phyloP scores from a whole-genome alignment of 2,888 invertebrate genomes.

The Hydrotaea cyrtoneurina region DNA sequence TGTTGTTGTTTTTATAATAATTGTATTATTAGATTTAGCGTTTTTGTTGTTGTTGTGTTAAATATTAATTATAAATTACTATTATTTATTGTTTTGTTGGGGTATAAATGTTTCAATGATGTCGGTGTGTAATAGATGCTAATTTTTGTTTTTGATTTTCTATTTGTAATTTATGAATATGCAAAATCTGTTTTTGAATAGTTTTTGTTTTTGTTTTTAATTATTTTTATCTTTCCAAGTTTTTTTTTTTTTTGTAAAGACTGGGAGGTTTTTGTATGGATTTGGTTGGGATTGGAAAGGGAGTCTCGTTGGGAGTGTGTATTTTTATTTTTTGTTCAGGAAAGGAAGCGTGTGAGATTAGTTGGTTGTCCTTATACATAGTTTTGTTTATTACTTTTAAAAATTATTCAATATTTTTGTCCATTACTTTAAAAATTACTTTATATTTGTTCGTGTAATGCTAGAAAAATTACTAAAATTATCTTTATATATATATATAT shows the following conservation, averaged over 20 bases:
- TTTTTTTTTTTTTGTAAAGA: background rate
- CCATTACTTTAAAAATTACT: slow-evolving; percentile 11
- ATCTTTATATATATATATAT: background rate
- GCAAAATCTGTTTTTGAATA: slow-evolving; percentile 11
- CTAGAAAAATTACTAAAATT: slow-evolving; percentile 46
- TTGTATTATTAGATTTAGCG: slow-evolving; percentile 51
- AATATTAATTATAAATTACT: slow-evolving; percentile 20
- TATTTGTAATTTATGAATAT: slow-evolving; percentile 10
- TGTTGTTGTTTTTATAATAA: slow-evolving; percentile 35
- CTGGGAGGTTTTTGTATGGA: no score
- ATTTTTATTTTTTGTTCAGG: background rate
- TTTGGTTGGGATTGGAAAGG: background rate
- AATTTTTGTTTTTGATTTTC: background rate
- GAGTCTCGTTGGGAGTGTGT: background rate
- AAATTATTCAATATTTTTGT: slow-evolving; percentile 18
- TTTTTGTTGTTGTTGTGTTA: slow-evolving; percentile 34
- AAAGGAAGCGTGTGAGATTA: slow-evolving; percentile 19
- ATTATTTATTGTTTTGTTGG: slow-evolving; percentile 39
- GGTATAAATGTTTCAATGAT: slow-evolving; percentile 6
- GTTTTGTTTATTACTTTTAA: slow-evolving; percentile 1
- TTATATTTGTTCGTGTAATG: slow-evolving; percentile 33
- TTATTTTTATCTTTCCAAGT: no score
- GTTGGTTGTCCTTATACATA: slow-evolving; percentile 26
- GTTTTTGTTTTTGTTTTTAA: background rate
- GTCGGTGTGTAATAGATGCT: background rate